Conservation (phyloP, 1,140 invertebrate genomes). For the Wasmannia auropunctata region DNA sequence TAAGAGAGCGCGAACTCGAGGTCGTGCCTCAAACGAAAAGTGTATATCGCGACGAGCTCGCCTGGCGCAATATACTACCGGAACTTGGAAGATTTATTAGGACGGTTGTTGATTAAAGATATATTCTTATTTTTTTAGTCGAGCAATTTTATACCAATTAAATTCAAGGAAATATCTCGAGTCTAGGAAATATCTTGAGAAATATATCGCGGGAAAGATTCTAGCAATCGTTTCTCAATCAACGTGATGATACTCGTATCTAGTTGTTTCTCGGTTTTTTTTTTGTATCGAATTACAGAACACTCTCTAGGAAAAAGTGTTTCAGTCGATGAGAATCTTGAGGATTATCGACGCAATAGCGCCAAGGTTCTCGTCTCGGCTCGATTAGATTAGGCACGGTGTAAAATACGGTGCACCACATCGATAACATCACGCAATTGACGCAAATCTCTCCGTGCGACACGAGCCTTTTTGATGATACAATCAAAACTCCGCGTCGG, state of each 20-base stretch:
- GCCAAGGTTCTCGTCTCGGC: constrained; percentile 40
- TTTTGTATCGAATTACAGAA: background rate
- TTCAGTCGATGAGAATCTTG: constrained; percentile 46
- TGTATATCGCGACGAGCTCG: background rate
- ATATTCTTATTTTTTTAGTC: background rate
- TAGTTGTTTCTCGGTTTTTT: background rate
- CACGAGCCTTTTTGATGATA: background rate
- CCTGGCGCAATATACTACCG: background rate
- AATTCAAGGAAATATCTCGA: background rate
- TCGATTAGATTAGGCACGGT: constrained; percentile 64
- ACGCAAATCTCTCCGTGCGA: constrained; percentile 7
- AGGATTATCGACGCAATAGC: constrained; percentile 51
- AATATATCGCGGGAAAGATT: background rate
- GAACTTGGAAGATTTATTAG: background rate
- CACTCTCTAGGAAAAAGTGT: constrained; percentile 4
- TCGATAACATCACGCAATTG: constrained; percentile 55
- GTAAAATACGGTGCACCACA: constrained; percentile 43
- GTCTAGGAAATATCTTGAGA: background rate
- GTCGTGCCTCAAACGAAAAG: constrained; percentile 45
- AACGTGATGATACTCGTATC: background rate
- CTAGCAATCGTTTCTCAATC: constrained; percentile 1
- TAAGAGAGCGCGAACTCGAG: constrained; percentile 17
- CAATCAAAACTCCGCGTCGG: background rate
- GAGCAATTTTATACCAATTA: background rate
- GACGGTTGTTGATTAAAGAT: background rate